Conservation (phyloP, 2,888 invertebrate genomes). For the Conops quadrifasciatus region DNA sequence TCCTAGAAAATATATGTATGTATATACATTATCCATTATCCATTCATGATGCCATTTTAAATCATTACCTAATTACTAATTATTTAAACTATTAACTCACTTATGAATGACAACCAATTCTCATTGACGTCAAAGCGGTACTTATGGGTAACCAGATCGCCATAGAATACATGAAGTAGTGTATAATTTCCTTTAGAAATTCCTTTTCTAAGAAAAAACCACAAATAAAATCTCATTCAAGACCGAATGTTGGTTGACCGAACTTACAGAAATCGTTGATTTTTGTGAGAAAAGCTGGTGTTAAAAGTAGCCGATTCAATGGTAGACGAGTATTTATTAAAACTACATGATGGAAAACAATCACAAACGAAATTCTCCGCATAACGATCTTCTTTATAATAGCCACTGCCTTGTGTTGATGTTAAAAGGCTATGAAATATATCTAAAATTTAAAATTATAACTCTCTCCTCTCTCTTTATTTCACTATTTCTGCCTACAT, state of each 20-base stretch:
- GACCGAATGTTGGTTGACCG: not conserved
- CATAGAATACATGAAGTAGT: constrained; percentile 73
- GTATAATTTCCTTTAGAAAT: constrained; percentile 66
- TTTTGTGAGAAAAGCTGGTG: constrained; percentile 61
- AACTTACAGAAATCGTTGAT: constrained; percentile 67
- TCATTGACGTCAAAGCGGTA: constrained; percentile 72
- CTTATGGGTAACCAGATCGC: constrained; percentile 71
- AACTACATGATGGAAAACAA: constrained; percentile 69
- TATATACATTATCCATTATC: too few species aligned
- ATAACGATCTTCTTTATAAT: constrained; percentile 35
- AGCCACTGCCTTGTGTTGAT: constrained; percentile 12
- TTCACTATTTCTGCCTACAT: too few species aligned
- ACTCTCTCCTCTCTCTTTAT: not conserved
- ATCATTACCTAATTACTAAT: too few species aligned
- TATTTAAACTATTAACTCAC: constrained; percentile 58
- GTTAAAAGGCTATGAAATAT: constrained; percentile 36
- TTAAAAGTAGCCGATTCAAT: constrained; percentile 68
- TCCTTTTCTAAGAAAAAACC: constrained; percentile 42
- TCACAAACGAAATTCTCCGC: constrained; percentile 47
- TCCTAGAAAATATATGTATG: too few species aligned
- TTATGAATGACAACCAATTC: constrained; percentile 75
- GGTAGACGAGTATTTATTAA: constrained; percentile 69
- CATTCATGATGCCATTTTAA: too few species aligned
- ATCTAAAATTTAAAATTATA: constrained; percentile 38
- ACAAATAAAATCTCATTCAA: not conserved